phyloP scores from a whole-genome alignment of 2,113 vertebrate species.

The Entosphenus tridentatus region DNA sequence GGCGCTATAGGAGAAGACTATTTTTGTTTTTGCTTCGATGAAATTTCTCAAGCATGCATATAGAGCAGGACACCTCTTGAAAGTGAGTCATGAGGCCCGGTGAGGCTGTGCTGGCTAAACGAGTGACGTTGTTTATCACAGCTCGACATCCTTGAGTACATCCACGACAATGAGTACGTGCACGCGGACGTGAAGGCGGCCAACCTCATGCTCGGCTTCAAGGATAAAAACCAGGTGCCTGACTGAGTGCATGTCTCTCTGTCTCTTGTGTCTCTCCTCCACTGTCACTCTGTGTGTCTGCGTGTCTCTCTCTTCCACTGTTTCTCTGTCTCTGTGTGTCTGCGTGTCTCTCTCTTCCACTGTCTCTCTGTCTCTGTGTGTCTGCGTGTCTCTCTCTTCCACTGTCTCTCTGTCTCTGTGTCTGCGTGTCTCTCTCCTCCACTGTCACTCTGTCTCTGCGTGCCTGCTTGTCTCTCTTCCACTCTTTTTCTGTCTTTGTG shows the following conservation, averaged over 20 bases:
- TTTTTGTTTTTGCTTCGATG: no score
- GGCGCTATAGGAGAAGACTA: no score
- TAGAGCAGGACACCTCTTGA: no score
- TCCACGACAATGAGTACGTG: conserved; percentile 85
- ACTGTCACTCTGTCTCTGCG: background rate
- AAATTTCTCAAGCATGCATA: no score
- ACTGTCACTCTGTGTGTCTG: no score
- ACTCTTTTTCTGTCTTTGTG: background rate
- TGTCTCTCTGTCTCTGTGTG: background rate
- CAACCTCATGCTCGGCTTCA: conserved; percentile 61
- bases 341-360: background rate
- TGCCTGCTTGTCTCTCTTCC: background rate
- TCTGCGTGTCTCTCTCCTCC: no score
- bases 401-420: background rate
- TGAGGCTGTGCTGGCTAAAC: no score
- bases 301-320: background rate
- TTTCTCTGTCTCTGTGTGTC: background rate
- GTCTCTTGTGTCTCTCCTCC: background rate
- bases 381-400: background rate
- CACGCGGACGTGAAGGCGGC: conserved; percentile 88
- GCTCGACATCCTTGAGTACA: conserved; percentile 69
- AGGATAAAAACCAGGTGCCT: conserved; percentile 56
- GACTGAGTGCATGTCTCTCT: background rate
- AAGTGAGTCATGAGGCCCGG: no score
- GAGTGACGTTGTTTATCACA: conserved; percentile 12